Conservation (phyloP, 1,140 invertebrate genomes). For the Scaptodrosophila lebanonensis region DNA sequence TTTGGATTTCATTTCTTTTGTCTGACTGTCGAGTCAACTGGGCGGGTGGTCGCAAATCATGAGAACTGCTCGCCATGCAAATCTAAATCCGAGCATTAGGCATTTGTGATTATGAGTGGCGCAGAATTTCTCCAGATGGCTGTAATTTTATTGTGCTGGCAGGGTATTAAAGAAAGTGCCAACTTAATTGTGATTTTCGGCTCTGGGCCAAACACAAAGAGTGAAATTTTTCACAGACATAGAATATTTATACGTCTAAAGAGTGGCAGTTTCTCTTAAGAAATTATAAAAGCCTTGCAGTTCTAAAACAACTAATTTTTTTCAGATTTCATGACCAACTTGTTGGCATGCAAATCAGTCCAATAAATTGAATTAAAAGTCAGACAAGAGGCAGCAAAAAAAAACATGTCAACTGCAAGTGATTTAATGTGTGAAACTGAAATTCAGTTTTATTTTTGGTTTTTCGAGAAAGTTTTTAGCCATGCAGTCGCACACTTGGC, state of each 20-base stretch:
- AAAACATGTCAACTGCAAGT: conserved; percentile 53
- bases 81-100: conserved; percentile 4
- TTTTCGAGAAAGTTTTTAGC: conserved; percentile 56
- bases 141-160: not conserved
- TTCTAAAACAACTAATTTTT: conserved; percentile 21
- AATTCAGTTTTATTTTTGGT: conserved; percentile 31
- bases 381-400: conserved; percentile 10
- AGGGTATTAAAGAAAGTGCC: conserved; percentile 19
- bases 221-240: too few species aligned
- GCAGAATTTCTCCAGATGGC: conserved; percentile 7
- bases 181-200: conserved; percentile 9
- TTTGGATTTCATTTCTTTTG: too few species aligned
- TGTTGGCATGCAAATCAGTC: conserved; percentile 50
- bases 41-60: too few species aligned
- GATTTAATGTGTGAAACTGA: conserved; percentile 72
- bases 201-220: too few species aligned
- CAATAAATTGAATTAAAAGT: conserved; percentile 60
- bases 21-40: too few species aligned
- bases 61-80: conserved; percentile 13
- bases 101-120: conserved; percentile 10
- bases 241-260: too few species aligned
- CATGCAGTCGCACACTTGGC: conserved; percentile 25
- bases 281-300: conserved; percentile 4
- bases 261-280: conserved; percentile 1
- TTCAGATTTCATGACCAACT: conserved; percentile 46